Percentiles rank a stretch among this genome's conserved stretches.
Conservation (phyloP, 2,113 vertebrate genomes). For the Suncus etruscus region DNA sequence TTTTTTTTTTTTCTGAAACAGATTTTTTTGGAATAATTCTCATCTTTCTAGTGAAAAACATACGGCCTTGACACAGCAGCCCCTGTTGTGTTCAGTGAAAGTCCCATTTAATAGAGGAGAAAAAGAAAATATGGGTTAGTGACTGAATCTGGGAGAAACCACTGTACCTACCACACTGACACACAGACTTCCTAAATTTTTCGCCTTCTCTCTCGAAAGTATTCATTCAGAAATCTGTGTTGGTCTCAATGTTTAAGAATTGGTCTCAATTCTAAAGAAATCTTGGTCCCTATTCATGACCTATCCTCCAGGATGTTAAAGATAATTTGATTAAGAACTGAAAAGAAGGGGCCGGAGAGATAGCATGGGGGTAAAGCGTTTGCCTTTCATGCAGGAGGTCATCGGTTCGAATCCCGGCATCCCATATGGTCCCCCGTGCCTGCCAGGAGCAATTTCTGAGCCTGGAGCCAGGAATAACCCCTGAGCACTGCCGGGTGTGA, state of each 20-base stretch:
- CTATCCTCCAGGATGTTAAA: neutral
- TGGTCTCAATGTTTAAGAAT: neutral
- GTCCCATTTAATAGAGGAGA: neutral
- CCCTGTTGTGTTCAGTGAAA: neutral
- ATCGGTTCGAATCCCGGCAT: too few relatives aligned
- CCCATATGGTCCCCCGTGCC: too few relatives aligned
- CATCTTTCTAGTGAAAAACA: neutral
- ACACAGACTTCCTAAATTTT: neutral
- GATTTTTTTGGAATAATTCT: conserved; percentile 66
- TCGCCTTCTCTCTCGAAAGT: neutral
- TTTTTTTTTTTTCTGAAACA: conserved; percentile 73
- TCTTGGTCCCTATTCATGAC: too few relatives aligned
- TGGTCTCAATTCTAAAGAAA: neutral
- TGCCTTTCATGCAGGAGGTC: too few relatives aligned
- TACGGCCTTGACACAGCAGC: neutral
- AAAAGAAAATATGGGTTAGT: neutral
- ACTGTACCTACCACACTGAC: neutral
- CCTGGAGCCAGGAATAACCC: too few relatives aligned
- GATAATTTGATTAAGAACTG: conserved; percentile 28
- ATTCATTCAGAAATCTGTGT: neutral
- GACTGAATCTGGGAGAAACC: neutral
- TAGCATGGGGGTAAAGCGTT: too few relatives aligned
- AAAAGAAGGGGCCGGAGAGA: too few relatives aligned
- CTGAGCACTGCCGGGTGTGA: too few relatives aligned
- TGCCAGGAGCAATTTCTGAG: too few relatives aligned